Evolutionary conservation across 2,888 invertebrate species (phyloP).

Genomic region (Noctua comes): DNA sequence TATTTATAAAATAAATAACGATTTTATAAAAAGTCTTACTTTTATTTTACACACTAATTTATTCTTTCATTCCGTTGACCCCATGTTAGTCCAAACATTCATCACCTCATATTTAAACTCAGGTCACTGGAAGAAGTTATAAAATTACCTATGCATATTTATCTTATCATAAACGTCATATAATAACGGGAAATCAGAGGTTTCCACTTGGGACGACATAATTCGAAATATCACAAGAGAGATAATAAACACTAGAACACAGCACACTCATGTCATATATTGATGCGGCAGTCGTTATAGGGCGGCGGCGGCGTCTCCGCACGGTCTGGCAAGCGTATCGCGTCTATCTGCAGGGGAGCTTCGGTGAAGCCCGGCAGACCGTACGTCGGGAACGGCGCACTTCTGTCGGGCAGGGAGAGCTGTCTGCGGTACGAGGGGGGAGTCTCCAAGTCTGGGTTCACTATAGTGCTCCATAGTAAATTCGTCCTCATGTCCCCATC

Average conservation of each 20-base stretch:
- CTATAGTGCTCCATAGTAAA: constrained; percentile 82
- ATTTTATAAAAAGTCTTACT: constrained; percentile 63
- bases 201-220: constrained; percentile 26
- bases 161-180: constrained; percentile 18
- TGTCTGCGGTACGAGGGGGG: constrained; percentile 83
- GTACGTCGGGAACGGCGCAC: constrained; percentile 73
- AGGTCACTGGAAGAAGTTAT: not conserved
- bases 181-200: constrained; percentile 17
- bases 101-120: constrained; percentile 1
- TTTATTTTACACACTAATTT: constrained; percentile 37
- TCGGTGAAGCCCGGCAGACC: constrained; percentile 76
- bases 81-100: constrained; percentile 7
- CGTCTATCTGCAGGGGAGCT: constrained; percentile 77
- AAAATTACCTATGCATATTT: not conserved
- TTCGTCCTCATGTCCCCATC: constrained; percentile 84
- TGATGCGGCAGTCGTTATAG: constrained; percentile 83
- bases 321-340: constrained; percentile 78
- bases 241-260: constrained; percentile 20
- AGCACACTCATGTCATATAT: constrained; percentile 72
- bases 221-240: constrained; percentile 60
- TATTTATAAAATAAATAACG: constrained; percentile 82
- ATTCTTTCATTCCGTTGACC: not conserved
- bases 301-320: constrained; percentile 88
- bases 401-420: constrained; percentile 79
- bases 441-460: constrained; percentile 83